phyloP scores from a whole-genome alignment of 2,888 invertebrate species.

The Ectropis crepuscularia region DNA sequence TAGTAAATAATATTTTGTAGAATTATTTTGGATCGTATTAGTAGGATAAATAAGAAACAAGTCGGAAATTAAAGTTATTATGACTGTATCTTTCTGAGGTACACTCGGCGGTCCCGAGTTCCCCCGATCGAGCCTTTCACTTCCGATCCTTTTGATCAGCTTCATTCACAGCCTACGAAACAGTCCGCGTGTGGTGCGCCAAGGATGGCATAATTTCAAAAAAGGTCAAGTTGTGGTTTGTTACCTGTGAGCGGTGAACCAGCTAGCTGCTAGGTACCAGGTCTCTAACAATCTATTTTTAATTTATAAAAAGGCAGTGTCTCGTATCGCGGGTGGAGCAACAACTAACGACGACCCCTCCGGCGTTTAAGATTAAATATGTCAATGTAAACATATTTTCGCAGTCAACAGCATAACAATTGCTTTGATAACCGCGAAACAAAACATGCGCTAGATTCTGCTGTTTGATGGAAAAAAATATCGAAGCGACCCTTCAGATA shows the following conservation, averaged over 20 bases:
- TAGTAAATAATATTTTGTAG: too few species aligned
- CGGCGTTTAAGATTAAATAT: constrained; percentile 50
- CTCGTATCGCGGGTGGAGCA: constrained; percentile 20
- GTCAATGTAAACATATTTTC: constrained; percentile 36
- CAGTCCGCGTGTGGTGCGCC: too few species aligned
- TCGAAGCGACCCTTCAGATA: constrained; percentile 4
- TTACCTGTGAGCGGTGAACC: constrained; percentile 1
- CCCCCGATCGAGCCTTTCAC: too few species aligned
- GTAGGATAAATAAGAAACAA: too few species aligned
- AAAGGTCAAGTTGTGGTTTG: background rate
- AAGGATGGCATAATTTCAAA: background rate
- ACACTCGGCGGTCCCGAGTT: too few species aligned
- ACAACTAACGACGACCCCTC: constrained; percentile 49
- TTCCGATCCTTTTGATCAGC: too few species aligned
- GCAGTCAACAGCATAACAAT: constrained; percentile 52
- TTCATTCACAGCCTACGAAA: too few species aligned
- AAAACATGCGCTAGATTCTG: constrained; percentile 40
- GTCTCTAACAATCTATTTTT: background rate
- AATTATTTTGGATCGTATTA: too few species aligned
- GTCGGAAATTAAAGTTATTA: too few species aligned
- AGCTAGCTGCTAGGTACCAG: background rate
- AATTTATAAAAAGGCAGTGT: constrained; percentile 3
- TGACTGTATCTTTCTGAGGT: too few species aligned
- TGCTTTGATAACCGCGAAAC: constrained; percentile 51
- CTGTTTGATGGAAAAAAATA: constrained; percentile 26